A percentile compares a stretch with the other conserved stretches of the same genome.
These are phyloP conservation scores for Varanus salvator DNA, from an alignment of 2,113 vertebrate genomes.

Conservation along the genomic window DNA sequence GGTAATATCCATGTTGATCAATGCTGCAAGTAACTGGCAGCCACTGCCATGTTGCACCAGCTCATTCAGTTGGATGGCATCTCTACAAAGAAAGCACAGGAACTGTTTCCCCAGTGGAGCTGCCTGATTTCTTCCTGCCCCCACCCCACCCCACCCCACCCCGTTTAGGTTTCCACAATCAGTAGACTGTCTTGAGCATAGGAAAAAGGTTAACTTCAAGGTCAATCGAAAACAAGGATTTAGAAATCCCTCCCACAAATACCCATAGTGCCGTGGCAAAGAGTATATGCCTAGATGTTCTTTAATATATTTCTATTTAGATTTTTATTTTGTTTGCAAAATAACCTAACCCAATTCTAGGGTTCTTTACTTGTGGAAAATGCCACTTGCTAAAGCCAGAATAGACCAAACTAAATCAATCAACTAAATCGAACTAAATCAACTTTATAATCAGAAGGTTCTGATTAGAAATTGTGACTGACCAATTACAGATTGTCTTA, in stretches of 20 bases:
- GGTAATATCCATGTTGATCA: too few relatives aligned
- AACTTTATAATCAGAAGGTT: background rate
- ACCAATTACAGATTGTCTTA: background rate
- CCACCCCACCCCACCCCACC: background rate
- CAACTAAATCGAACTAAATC: accelerated
- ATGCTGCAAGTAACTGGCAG: too few relatives aligned
- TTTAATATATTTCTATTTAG: background rate
- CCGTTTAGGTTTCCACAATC: background rate
- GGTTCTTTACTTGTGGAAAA: background rate
- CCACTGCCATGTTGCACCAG: too few relatives aligned
- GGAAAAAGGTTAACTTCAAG: too few relatives aligned
- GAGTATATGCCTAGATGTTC: background rate
- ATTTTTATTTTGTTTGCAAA: background rate
- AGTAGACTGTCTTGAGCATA: background rate
- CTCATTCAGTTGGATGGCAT: background rate
- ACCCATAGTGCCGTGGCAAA: accelerated
- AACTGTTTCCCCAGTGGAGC: background rate
- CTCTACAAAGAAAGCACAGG: background rate
- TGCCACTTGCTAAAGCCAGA: background rate
- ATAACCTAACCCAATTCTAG: background rate
- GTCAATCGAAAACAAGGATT: background rate
- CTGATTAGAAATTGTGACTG: too few relatives aligned
- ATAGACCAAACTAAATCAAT: background rate
- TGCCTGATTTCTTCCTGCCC: background rate
- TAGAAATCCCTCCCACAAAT: accelerated